These are phyloP conservation scores for Heliconius nattereri DNA, from an alignment of 1,140 invertebrate genomes.

Conservation along the genomic window DNA sequence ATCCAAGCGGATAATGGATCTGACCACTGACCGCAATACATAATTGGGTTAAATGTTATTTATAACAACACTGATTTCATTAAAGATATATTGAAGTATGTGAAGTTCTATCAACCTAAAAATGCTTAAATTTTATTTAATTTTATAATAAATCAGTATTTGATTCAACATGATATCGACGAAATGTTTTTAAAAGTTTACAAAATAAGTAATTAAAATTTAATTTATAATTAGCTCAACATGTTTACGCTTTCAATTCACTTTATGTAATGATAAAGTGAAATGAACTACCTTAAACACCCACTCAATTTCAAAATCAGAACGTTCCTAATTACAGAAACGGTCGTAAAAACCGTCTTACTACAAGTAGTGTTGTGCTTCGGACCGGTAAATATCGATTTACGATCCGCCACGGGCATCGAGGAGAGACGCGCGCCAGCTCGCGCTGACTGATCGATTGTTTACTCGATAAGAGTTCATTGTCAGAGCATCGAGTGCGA, in stretches of 20 bases:
- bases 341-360: constrained; percentile 68
- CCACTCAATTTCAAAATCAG: constrained; percentile 51
- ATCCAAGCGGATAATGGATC: not conserved
- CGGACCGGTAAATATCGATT: constrained; percentile 69
- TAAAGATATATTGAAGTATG: no score
- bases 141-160: no score
- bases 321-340: constrained; percentile 61
- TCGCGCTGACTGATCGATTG: constrained; percentile 69
- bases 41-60: no score
- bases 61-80: no score
- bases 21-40: not conserved
- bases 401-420: constrained; percentile 64
- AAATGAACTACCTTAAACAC: constrained; percentile 15
- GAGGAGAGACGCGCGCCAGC: constrained; percentile 71
- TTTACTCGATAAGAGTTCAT: constrained; percentile 78
- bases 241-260: constrained; percentile 1
- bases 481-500: constrained; percentile 74
- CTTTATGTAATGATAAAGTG: constrained; percentile 4
- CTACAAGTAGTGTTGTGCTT: constrained; percentile 69
- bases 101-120: no score
- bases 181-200: no score
- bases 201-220: not conserved
- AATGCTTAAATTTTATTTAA: no score
- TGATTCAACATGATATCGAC: no score
- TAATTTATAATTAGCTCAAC: not conserved